Base-by-base conservation (phyloP, 2,113 vertebrate species). In the Gasterosteus nipponicus region DNA sequence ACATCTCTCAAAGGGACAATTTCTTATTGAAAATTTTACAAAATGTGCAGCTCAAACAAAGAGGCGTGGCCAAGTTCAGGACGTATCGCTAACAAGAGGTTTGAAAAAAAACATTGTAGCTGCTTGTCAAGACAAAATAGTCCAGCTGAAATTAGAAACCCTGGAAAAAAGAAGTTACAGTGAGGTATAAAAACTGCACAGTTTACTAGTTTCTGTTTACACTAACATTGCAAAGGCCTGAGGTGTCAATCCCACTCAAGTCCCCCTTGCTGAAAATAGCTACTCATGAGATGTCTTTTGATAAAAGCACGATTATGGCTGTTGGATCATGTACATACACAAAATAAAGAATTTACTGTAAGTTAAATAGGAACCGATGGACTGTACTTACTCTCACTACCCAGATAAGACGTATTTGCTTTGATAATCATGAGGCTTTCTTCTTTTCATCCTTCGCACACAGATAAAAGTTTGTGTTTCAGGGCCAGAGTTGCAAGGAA, bases 391-490 rank as follows among this genome's bases (percentile, higher is more conserved):
- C 47, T 29, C 74, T 46, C 31, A 26, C 65, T 73, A 78, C 82
- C 86, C 69, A 78, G 65, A 26, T 35, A 42, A 65, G 41, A 75
- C 64, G 46, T 86, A 69, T 69, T 18, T 44, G 57, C 46, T 78
- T 74, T 75, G 69, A 83, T 79, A 67, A 66, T 41, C 41, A 74
- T 15, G 39, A 11, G 49, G 19, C 62, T 26, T 29, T 29, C 69
- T 35, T 35, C 18, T 58, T 53, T 22, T 11, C 4, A 22, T 53
- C 33, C 18, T 65, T 59, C 0, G 1, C 42, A 68, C 38, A 70
- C 31, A 60, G 41, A 65, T 10, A 64, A 80, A 84, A 81, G 73
- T 84, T 83, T 79, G 39, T 67, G 33, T 83, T 85, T 86, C 4
- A 26, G 22, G 63, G 61, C 42, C 63, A 33, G 19, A 75, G 59